These are phyloP conservation scores for Lordiphosa collinella DNA, from an alignment of 1,140 invertebrate genomes.

Conservation along the genomic window DNA sequence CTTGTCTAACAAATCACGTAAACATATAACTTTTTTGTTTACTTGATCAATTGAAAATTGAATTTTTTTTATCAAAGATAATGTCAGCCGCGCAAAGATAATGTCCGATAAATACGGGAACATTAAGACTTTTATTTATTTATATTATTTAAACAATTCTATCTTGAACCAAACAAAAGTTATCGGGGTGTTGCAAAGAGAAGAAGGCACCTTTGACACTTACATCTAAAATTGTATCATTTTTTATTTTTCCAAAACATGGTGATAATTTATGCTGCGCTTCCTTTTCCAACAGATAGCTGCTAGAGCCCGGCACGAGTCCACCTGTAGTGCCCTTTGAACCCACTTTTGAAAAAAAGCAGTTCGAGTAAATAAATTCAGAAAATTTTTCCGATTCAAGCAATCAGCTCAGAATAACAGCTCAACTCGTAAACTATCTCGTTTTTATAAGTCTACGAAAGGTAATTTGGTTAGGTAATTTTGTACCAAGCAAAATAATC, in stretches of 20 bases:
- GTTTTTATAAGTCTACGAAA: no score
- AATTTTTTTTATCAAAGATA: conserved; percentile 11
- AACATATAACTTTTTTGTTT: conserved; percentile 28
- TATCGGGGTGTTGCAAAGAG: conserved; percentile 13
- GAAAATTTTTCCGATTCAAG: no score
- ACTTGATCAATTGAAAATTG: conserved; percentile 16
- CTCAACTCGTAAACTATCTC: no score
- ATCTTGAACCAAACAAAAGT: conserved; percentile 11
- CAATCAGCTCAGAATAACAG: no score
- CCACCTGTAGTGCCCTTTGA: no score
- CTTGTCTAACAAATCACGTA: conserved; percentile 6
- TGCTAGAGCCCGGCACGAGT: no score
- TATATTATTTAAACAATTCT: conserved; percentile 11
- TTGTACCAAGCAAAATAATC: no score
- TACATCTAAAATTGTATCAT: conserved; percentile 15
- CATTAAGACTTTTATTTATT: conserved; percentile 10
- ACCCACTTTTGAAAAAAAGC: no score
- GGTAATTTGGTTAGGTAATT: no score
- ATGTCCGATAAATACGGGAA: conserved; percentile 12
- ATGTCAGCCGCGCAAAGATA: conserved; percentile 20
- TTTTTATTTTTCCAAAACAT: conserved; percentile 8
- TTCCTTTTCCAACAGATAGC: conserved; percentile 8
- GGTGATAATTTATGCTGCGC: background rate
- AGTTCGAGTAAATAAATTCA: no score
- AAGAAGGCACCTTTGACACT: conserved; percentile 7